phyloP scores from a whole-genome alignment of 1,140 invertebrate genomes.

The Drosophila elegans region DNA sequence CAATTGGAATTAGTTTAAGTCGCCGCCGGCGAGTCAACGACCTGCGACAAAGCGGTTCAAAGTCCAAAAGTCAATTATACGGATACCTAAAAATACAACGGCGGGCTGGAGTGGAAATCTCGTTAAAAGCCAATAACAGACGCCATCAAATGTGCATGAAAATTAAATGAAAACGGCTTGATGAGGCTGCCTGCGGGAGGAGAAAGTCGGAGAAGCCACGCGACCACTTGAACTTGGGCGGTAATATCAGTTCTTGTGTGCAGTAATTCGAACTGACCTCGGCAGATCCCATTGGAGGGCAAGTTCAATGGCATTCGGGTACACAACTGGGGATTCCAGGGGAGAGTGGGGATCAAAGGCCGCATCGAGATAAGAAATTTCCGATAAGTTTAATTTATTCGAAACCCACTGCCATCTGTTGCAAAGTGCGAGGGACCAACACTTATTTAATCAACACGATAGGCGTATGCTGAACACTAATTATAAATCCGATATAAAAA shows the following conservation, averaged over 20 bases:
- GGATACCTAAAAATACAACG: conserved; percentile 49
- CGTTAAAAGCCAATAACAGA: conserved; percentile 83
- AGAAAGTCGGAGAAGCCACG: conserved; percentile 40
- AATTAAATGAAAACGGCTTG: conserved; percentile 73
- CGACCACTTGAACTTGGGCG: conserved; percentile 77
- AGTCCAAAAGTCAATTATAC: conserved; percentile 80
- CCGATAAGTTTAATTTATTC: conserved; percentile 39
- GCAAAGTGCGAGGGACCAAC: conserved; percentile 2
- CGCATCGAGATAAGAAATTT: conserved; percentile 24
- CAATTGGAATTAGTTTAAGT: conserved; percentile 31
- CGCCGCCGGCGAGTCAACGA: conserved; percentile 56
- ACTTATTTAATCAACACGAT: conserved; percentile 44
- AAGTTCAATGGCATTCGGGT: conserved; percentile 71
- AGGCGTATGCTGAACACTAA: conserved; percentile 18
- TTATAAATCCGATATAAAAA: conserved; percentile 33
- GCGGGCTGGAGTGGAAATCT: conserved; percentile 71
- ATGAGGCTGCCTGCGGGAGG: conserved; percentile 17
- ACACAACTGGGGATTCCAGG: not conserved
- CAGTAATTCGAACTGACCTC: conserved; percentile 71
- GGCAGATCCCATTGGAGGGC: conserved; percentile 38
- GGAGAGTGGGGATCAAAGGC: conserved; percentile 15
- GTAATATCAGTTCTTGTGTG: conserved; percentile 52
- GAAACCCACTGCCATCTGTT: conserved; percentile 33
- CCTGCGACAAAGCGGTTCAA: conserved; percentile 60
- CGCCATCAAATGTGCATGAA: conserved; percentile 80